Evolutionary conservation across 2,888 invertebrate genomes (phyloP).

Genomic region (Acanthosepion lycidas): DNA sequence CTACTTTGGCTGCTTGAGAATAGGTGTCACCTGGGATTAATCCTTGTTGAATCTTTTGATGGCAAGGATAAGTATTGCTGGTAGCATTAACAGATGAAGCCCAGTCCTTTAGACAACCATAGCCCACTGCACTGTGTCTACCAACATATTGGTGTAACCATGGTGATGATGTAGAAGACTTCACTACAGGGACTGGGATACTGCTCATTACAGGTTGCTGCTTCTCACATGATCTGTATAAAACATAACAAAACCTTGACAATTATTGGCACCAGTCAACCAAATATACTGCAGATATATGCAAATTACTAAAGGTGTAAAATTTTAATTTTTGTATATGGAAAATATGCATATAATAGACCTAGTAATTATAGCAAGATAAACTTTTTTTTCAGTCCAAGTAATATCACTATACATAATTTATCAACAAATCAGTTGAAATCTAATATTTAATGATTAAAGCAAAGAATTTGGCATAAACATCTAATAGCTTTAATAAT

Average conservation of each 20-base stretch:
- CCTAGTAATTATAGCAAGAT: too few species aligned
- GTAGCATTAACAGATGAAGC: slow-evolving; percentile 52
- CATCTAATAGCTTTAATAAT: too few species aligned
- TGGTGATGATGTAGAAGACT: slow-evolving; percentile 62
- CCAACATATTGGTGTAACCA: slow-evolving; percentile 66
- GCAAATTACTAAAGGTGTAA: too few species aligned
- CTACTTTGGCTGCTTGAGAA: slow-evolving; percentile 60
- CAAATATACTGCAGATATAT: too few species aligned
- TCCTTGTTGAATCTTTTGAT: slow-evolving; percentile 58
- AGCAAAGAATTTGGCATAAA: too few species aligned
- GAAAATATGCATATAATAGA: too few species aligned
- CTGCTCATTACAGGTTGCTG: slow-evolving; percentile 61
- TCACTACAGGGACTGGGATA: slow-evolving; percentile 70
- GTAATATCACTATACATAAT: too few species aligned
- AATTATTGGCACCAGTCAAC: background rate
- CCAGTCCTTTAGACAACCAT: slow-evolving; percentile 63
- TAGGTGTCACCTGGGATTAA: slow-evolving; percentile 55
- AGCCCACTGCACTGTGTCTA: slow-evolving; percentile 54
- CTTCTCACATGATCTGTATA: slow-evolving; percentile 66
- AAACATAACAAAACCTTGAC: background rate
- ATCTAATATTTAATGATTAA: too few species aligned
- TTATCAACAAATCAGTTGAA: too few species aligned
- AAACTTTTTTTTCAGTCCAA: too few species aligned
- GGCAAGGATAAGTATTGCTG: slow-evolving; percentile 64
- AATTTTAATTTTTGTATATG: too few species aligned